Percentiles rank a stretch among this genome's conserved stretches.
Conservation (phyloP, 2,113 vertebrate genomes). For the Gadus chalcogrammus region DNA sequence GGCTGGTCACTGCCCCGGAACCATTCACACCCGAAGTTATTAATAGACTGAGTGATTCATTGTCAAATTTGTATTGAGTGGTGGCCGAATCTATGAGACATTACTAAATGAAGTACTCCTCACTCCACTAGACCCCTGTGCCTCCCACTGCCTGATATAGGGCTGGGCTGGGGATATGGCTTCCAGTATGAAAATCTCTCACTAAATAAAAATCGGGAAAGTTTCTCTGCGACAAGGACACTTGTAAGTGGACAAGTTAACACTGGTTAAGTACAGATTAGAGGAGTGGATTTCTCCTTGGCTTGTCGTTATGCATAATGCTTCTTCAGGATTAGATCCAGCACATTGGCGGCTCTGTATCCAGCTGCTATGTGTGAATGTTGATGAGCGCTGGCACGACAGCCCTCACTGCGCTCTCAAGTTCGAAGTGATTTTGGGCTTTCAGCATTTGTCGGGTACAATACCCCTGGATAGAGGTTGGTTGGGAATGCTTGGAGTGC, state of each 20-base stretch:
- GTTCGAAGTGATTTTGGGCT: slow-evolving; percentile 21
- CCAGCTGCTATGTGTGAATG: slow-evolving; percentile 37
- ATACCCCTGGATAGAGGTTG: not conserved
- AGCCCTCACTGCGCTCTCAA: slow-evolving; percentile 2
- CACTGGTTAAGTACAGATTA: slow-evolving; percentile 6
- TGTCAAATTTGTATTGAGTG: no score
- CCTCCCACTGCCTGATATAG: slow-evolving; percentile 56
- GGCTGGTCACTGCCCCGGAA: no score
- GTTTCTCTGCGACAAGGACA: slow-evolving; percentile 5
- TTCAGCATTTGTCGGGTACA: slow-evolving; percentile 25
- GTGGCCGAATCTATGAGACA: no score
- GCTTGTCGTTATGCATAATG: slow-evolving; percentile 27
- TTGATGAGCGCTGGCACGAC: slow-evolving; percentile 13
- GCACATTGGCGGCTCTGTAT: slow-evolving; percentile 31
- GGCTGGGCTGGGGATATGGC: slow-evolving; percentile 47
- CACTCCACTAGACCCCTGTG: slow-evolving; percentile 28
- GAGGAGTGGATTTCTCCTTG: slow-evolving; percentile 13
- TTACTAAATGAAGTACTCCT: no score
- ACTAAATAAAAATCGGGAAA: slow-evolving; percentile 30
- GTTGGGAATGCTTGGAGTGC: no score
- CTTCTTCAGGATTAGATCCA: slow-evolving; percentile 16
- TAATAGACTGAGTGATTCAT: no score
- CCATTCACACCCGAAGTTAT: no score
- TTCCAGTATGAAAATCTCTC: slow-evolving; percentile 26
- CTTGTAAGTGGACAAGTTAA: slow-evolving; percentile 6